Conservation (phyloP, 2,797 vertebrate species). For the Pipistrellus nathusii region DNA sequence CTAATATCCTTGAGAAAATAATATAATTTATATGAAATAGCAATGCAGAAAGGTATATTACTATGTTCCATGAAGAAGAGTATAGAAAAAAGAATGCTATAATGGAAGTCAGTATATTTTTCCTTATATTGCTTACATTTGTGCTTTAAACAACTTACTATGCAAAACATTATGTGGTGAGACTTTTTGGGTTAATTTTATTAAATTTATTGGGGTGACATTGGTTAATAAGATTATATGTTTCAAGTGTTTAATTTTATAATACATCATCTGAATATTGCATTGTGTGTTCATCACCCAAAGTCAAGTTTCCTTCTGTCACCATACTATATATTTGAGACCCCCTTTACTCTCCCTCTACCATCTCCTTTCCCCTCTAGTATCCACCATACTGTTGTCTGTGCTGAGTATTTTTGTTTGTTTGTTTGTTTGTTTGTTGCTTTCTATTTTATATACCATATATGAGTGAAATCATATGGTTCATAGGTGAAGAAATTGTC, state of each 20-base stretch:
- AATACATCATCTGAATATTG: not conserved
- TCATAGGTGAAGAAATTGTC: constrained; percentile 27
- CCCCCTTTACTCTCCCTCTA: not conserved
- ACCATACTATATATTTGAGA: not conserved
- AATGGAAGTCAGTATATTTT: not conserved
- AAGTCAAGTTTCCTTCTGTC: not conserved
- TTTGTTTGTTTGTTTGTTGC: not conserved
- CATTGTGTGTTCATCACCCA: not conserved
- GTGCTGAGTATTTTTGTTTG: not conserved
- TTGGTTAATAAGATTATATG: not conserved
- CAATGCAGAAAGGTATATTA: not conserved
- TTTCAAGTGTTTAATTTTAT: not conserved
- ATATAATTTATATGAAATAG: not conserved
- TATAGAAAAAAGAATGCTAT: not conserved
- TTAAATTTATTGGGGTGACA: not conserved
- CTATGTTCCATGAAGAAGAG: not conserved
- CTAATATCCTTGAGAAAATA: constrained; percentile 16
- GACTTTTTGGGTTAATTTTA: not conserved
- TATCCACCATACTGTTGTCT: not conserved
- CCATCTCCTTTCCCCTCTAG: not conserved
- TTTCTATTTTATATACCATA: not conserved
- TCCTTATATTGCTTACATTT: constrained; percentile 1
- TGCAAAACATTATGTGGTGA: not conserved
- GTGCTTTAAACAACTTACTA: constrained; percentile 22
- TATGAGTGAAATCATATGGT: not conserved